Base-by-base conservation (phyloP, 2,113 vertebrate species). In the Poeciliopsis retropinna region DNA sequence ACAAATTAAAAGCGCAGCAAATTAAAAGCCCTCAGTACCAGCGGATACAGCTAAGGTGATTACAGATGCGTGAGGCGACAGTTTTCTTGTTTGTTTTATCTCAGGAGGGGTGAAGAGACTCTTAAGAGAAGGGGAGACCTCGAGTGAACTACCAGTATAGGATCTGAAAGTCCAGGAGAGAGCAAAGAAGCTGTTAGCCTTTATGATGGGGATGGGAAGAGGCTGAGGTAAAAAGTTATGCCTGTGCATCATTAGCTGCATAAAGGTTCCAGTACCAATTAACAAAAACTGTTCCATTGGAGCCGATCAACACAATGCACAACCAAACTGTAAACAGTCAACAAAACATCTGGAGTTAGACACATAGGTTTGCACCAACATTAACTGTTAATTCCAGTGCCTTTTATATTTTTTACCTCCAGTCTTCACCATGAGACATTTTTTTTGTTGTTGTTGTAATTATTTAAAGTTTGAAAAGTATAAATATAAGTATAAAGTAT, bases 1-100 rank as follows among this genome's bases (percentile, higher is more conserved):
- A 98, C 97, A 98, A 98, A 98, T 99, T 98, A 98, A 97, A 98
- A 97, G 95, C 95, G 94, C 71, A 91, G 95, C 94, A 95, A 94
- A 97, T 96, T 95, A 94, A 96, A 95, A 96, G 93, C 91, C 94
- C 94, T 93, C 88, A 90, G 95, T 95, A 95, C 92, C 91, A 93
- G 90, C 88, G 94, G 94, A 96, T 96, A 92, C 92, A 90, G 93
- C 91, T 95, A 95, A 96, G 95, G 95, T 97, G 96, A 95, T 95
- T 95, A 96, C 94, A 94, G 92, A 93, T 86, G 93, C 88, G 92
- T 91, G 91, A 92, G 91, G 94, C 27, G 72, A 92, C 85, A 86
- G 88, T 90, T 85, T 92, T 92, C 92, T 91, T 94, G 92, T 95
- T 93, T 93, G 82, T 93, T 94, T 92, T 92, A 89, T 93, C 90